Conservation (phyloP, 2,888 invertebrate genomes). For the Dorcus parallelipipedus region DNA sequence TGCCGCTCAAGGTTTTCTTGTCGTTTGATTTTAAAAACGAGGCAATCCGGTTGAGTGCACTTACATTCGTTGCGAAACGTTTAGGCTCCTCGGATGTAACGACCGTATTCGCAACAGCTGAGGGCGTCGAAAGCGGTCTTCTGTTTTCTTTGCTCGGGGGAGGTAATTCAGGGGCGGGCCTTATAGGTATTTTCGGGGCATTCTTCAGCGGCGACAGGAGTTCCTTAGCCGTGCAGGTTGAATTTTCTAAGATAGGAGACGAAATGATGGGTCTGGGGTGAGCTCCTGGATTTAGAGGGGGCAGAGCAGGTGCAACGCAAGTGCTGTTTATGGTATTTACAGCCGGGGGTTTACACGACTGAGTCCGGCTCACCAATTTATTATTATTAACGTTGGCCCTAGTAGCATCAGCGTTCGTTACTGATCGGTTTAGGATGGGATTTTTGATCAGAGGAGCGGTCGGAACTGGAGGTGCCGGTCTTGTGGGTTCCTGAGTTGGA, state of each 20-base stretch:
- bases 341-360: slow-evolving; percentile 48
- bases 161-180: slow-evolving; percentile 59
- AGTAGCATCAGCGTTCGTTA: slow-evolving; percentile 23
- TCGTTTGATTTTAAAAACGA: slow-evolving; percentile 68
- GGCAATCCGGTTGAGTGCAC: slow-evolving; percentile 65
- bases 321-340: slow-evolving; percentile 49
- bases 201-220: slow-evolving; percentile 61
- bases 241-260: slow-evolving; percentile 75
- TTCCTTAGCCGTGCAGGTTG: slow-evolving; percentile 76
- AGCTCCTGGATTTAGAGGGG: slow-evolving; percentile 62
- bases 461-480: slow-evolving; percentile 62
- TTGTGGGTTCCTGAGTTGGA: slow-evolving; percentile 37
- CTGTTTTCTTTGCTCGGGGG: slow-evolving; percentile 41
- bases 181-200: slow-evolving; percentile 58
- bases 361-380: slow-evolving; percentile 6
- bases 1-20: slow-evolving; percentile 48
- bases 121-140: slow-evolving; percentile 52
- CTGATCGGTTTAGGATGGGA: slow-evolving; percentile 22
- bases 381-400: slow-evolving; percentile 31
- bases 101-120: slow-evolving; percentile 44
- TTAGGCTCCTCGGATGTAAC: slow-evolving; percentile 42
- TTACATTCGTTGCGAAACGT: slow-evolving; percentile 55
- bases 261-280: slow-evolving; percentile 73
- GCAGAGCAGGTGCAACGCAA: slow-evolving; percentile 54
- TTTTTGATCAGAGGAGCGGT: slow-evolving; percentile 44